These are phyloP conservation scores for Corvus hawaiiensis DNA, from an alignment of 2,113 vertebrate genomes.

Conservation along the genomic window DNA sequence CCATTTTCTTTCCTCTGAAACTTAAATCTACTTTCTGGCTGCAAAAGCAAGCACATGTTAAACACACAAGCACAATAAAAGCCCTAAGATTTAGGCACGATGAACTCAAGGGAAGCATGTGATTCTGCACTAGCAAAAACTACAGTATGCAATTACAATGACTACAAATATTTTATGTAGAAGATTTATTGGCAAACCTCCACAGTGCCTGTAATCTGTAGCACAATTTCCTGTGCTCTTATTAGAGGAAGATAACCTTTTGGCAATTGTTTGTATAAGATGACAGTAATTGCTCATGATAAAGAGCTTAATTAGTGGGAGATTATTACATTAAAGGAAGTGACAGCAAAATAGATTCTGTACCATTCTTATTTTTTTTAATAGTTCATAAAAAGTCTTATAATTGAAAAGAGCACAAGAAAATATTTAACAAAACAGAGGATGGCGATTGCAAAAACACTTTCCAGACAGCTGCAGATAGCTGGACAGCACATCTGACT, in stretches of 20 bases:
- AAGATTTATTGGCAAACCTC: conserved; percentile 38
- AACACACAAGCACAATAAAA: not conserved
- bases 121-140: not conserved
- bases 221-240: conserved; percentile 40
- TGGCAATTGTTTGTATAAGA: conserved; percentile 18
- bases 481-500: not conserved
- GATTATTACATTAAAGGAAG: conserved; percentile 19
- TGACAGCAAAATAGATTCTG: not conserved
- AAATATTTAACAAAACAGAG: not conserved
- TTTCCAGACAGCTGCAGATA: conserved; percentile 28
- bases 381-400: not conserved
- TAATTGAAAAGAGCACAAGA: not conserved
- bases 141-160: not conserved
- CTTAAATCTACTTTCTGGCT: not conserved
- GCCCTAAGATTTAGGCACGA: not conserved
- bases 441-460: not conserved
- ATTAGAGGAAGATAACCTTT: conserved; percentile 48
- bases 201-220: conserved; percentile 22
- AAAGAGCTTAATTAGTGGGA: conserved; percentile 26
- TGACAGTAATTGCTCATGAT: not conserved
- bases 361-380: not conserved
- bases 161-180: not conserved
- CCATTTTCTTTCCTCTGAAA: not conserved
- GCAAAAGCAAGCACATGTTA: not conserved
- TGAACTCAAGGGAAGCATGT: not conserved